phyloP scores from a whole-genome alignment of 1,140 invertebrate species.

The Meloidogyne chitwoodi region DNA sequence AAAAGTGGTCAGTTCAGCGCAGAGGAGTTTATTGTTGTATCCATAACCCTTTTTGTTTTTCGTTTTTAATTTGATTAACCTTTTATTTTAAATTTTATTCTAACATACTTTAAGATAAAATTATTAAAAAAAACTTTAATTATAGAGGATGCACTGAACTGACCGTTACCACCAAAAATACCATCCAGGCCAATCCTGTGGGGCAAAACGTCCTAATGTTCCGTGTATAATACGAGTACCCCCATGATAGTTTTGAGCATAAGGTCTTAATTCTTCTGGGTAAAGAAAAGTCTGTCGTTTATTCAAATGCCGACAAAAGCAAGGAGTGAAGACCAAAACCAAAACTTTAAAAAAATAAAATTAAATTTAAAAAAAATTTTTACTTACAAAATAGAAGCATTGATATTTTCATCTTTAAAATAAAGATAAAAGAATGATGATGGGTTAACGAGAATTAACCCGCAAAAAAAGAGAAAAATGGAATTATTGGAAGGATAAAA shows the following conservation, averaged over 20 bases:
- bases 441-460: background rate
- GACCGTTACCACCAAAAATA: background rate
- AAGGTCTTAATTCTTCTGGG: conserved; percentile 45
- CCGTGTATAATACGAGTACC: conserved; percentile 50
- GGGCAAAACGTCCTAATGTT: conserved; percentile 46
- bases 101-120: too few species aligned
- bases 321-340: background rate
- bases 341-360: background rate
- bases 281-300: conserved; percentile 47
- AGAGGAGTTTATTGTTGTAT: too few species aligned
- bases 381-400: background rate
- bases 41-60: too few species aligned
- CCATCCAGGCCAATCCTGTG: conserved; percentile 49
- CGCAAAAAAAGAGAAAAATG: background rate
- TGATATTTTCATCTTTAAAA: background rate
- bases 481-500: background rate
- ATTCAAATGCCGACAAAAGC: background rate
- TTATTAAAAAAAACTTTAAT: background rate
- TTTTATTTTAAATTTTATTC: too few species aligned
- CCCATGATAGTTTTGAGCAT: conserved; percentile 40
- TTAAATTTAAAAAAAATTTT: background rate
- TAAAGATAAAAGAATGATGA: background rate
- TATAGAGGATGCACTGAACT: background rate
- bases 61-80: too few species aligned
- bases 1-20: too few species aligned